Conservation (phyloP, 2,797 vertebrate genomes). For the Varecia variegata region DNA sequence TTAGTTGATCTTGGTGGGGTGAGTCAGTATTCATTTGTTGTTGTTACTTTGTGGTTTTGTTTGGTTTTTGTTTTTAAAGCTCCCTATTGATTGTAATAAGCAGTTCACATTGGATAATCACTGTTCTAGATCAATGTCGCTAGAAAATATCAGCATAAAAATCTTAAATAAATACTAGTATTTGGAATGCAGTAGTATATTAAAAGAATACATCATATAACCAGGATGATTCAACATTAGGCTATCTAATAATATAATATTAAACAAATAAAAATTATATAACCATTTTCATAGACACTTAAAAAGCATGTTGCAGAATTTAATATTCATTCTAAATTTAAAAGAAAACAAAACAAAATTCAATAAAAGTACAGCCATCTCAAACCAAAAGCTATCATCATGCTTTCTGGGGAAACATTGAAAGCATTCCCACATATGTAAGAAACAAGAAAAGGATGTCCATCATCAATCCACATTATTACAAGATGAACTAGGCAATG, state of each 20-base stretch:
- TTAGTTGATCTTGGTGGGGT: background rate
- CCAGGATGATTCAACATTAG: background rate
- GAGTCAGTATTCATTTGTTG: background rate
- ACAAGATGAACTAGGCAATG: background rate
- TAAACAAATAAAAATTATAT: background rate
- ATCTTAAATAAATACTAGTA: conserved; percentile 33
- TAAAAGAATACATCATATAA: background rate
- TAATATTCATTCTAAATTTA: conserved; percentile 2
- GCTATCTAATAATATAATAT: conserved; percentile 21
- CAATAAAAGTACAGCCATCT: background rate
- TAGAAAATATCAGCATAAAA: background rate
- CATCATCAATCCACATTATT: background rate
- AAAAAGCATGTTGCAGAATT: background rate
- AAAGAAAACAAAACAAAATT: background rate
- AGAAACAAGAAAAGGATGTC: background rate
- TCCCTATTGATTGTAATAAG: background rate
- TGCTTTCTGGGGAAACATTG: background rate
- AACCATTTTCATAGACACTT: background rate
- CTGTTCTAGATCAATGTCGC: background rate
- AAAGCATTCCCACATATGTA: background rate
- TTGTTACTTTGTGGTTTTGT: background rate
- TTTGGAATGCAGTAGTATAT: background rate
- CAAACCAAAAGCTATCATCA: background rate
- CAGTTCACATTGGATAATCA: background rate
- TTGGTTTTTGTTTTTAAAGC: background rate